Evolutionary conservation across 2,888 invertebrate genomes (phyloP), one percentile per base, ranked within the genome.

Genomic region (Resseliella maxima): DNA sequence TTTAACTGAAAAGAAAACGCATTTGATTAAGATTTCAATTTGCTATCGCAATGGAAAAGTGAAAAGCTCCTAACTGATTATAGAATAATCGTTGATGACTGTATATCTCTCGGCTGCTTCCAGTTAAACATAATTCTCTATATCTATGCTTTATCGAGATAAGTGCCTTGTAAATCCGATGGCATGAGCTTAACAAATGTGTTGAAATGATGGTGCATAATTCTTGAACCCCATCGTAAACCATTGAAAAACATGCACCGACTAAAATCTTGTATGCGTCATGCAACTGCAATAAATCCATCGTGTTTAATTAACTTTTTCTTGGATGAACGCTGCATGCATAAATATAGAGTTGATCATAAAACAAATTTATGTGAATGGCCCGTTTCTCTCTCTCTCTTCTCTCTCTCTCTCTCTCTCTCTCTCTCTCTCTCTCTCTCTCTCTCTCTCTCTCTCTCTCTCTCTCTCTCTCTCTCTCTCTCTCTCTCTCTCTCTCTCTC

Each of bases 211-310:
- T 59, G 24, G 24, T 59, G 24, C 24, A 59, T 24, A n/a, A 24
- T 24, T 24, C 24, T 59, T 59, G 59, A 50, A 12, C 21, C 21
- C 10, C 59, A 24, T 59, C 12, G 24, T 59, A 59, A 59, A 24
- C 59, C 12, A 24, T 24, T 59, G 59, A 50, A 50, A 3, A 50
- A 50, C 10, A 50, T 24, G 59, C n/a, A 24, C 24, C 12, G 59
- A n/a, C 59, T 59, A 24, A 24, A 59, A 59, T 59, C 24, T 59
- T 1, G 59, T 59, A 59, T 59, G 59, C 72, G 31, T 72, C 72
- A 18, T 72, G 72, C 35, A 72, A 72, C n/a, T 72, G 72, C 72
- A 27, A 72, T 72, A 72, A 72, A 72, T 72, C 72, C 72, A 31
- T 27, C 31, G 72, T 72, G 72, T 35, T 72, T 72, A 72, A 72